Evolutionary conservation across 2,888 invertebrate genomes (phyloP).

Genomic region (Parasteatoda lunata): DNA sequence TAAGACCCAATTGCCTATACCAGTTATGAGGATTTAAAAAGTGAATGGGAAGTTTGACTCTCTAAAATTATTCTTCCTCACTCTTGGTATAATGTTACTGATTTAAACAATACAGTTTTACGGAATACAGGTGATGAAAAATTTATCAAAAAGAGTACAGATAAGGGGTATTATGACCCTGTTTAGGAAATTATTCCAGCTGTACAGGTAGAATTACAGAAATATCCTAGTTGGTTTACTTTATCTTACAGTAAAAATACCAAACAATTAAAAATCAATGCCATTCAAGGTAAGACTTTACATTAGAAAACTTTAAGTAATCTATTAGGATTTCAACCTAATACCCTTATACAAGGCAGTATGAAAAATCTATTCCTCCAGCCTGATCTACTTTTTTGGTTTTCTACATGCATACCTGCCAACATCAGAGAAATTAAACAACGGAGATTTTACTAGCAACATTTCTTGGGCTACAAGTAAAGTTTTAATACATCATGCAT

Average conservation of each 20-base stretch:
- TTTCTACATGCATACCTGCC: too few relatives aligned
- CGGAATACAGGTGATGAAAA: not conserved
- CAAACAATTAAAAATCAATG: not conserved
- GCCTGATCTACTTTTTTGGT: not conserved
- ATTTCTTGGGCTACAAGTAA: too few relatives aligned
- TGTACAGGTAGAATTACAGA: too few relatives aligned
- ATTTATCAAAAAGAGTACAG: too few relatives aligned
- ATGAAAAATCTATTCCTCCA: not conserved
- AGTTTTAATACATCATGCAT: too few relatives aligned
- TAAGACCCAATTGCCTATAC: conserved; percentile 68
- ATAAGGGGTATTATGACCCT: too few relatives aligned
- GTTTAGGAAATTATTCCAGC: too few relatives aligned
- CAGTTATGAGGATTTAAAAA: conserved; percentile 63
- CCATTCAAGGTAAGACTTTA: not conserved
- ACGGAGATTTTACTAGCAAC: too few relatives aligned
- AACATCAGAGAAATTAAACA: too few relatives aligned
- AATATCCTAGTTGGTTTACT: too few relatives aligned
- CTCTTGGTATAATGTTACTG: conserved; percentile 30
- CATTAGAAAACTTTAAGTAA: not conserved
- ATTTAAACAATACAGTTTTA: not conserved
- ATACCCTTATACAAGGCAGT: not conserved
- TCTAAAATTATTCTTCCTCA: conserved; percentile 69
- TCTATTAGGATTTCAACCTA: not conserved
- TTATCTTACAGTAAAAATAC: too few relatives aligned
- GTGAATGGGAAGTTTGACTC: conserved; percentile 71